Evolutionary conservation across 1,140 invertebrate species (phyloP), one percentile per base, ranked within the genome.

Genomic region (Dendroctonus valens): DNA sequence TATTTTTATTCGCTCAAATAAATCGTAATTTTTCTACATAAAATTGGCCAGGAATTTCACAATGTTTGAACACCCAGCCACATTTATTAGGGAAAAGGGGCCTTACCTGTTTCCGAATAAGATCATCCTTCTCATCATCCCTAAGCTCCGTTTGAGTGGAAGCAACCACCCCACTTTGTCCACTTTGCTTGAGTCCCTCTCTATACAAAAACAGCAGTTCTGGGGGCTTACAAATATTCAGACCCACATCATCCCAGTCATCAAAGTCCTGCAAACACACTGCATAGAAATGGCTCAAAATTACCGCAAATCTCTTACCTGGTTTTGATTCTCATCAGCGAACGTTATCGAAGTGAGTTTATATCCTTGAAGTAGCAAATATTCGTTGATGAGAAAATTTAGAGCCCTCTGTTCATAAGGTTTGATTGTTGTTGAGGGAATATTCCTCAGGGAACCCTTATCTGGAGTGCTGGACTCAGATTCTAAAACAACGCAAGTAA

Each of bases 321-420:
- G 91, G 76, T 93, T 85, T 75, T 91, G 90, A 84, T 94, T 94
- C 83, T 96, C 93, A 83, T 96, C 93, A 51, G 91, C 89, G 81
- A 95, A 96, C 37, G 93, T 95, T 44, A 95, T 94, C 0, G 92
- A 92, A 6, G 92, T 94, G 11, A 96, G 79, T 81, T 94, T 94
- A 76, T 94, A 94, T 53, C 89, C 88, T 76, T 90, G 85, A 7
- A 86, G 78, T 41, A 95, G 76, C 11, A 96, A 78, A 79, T 94
- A 95, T 79, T 95, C 92, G 79, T 95, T 94, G 49, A 96, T 87
- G 6, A 96, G 81, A 79, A 92, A 95, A 80, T 95, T 95, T 0
- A 95, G 77, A 40, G 91, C 91, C 79, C 90, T 82, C 76, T 89
- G 88, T 76, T 96, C 92, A 78, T 94, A 88, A 9, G 91, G 90